phyloP scores from a whole-genome alignment of 2,888 invertebrate species.

The Ramazzottius varieornatus region DNA sequence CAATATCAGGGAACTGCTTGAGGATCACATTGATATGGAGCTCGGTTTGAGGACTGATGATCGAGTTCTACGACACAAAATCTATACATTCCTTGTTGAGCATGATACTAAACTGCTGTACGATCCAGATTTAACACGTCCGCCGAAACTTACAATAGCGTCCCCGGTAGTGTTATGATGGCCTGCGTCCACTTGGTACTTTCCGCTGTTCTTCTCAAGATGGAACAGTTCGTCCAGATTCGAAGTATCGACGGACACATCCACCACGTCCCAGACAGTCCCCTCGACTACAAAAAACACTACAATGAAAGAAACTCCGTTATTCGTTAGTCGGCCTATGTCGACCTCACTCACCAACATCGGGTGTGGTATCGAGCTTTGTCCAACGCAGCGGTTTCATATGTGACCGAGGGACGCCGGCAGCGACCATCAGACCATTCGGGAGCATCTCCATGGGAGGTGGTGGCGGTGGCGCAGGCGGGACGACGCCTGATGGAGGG shows the following conservation, averaged over 20 bases:
- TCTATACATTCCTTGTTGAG: not conserved
- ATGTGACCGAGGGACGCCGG: not conserved
- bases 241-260: not conserved
- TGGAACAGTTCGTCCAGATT: not conserved
- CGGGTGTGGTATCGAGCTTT: not conserved
- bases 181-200: no score
- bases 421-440: not conserved
- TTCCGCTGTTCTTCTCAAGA: not conserved
- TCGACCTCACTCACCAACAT: not conserved
- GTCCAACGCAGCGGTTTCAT: not conserved
- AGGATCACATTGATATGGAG: not conserved
- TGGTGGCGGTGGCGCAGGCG: not conserved
- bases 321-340: not conserved
- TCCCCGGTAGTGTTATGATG: no score
- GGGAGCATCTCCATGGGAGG: not conserved
- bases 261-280: not conserved
- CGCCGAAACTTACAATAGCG: no score
- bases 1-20: not conserved
- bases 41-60: not conserved
- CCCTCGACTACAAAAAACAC: not conserved
- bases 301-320: not conserved
- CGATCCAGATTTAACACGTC: no score
- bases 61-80: not conserved
- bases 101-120: not conserved
- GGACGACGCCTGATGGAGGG: no score